phyloP scores from a whole-genome alignment of 2,888 invertebrate species.

The Cryptus viduatorius region DNA sequence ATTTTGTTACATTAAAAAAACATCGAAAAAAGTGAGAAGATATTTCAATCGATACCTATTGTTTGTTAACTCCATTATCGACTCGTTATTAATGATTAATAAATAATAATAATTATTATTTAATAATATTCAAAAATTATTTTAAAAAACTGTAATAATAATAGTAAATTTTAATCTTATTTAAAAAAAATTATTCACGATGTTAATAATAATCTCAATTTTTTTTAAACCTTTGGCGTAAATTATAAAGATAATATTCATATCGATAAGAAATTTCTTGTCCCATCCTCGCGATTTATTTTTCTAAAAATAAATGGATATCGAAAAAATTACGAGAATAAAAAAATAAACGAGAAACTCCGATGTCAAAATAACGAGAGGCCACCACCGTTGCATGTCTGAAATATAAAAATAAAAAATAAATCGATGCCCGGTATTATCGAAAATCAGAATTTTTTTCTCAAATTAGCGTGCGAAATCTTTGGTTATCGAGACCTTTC shows the following conservation, averaged over 20 bases:
- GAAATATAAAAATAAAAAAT: too few species aligned
- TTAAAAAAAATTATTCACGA: neutral
- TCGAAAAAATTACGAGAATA: too few species aligned
- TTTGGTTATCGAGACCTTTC: neutral
- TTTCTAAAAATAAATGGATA: neutral
- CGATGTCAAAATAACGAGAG: neutral
- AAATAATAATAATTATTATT: too few species aligned
- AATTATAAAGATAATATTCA: neutral
- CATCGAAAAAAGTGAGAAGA: too few species aligned
- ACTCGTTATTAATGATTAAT: too few species aligned
- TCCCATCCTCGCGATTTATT: neutral
- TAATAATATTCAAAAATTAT: too few species aligned
- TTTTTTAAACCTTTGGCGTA: neutral
- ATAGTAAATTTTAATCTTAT: neutral
- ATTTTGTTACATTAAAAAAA: neutral
- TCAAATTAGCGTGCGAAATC: neutral
- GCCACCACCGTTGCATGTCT: neutral
- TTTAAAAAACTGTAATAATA: too few species aligned
- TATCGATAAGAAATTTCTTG: neutral
- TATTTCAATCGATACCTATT: too few species aligned
- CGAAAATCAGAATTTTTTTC: neutral
- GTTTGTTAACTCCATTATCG: too few species aligned
- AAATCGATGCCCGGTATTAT: too few species aligned
- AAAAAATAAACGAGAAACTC: neutral
- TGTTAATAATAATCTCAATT: neutral